These are phyloP conservation scores for Chunga burmeisteri DNA, from an alignment of 2,113 vertebrate genomes.

Conservation along the genomic window DNA sequence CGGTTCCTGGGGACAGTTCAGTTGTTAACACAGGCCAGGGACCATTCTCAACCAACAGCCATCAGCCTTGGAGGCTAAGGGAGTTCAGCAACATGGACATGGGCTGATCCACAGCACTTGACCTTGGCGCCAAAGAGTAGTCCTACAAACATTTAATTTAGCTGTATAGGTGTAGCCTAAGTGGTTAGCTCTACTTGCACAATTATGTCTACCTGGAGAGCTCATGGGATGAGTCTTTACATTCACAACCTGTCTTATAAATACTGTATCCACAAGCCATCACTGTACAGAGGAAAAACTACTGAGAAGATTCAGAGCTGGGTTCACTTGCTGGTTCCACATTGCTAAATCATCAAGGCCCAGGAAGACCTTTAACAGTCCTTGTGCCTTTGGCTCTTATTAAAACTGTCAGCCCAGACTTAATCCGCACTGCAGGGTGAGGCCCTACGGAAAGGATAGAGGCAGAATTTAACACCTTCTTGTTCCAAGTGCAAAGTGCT, in stretches of 20 bases:
- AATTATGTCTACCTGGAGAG: background rate
- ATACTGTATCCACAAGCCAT: background rate
- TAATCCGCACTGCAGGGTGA: background rate
- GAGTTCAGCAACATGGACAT: background rate
- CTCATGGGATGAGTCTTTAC: background rate
- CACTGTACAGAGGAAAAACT: background rate
- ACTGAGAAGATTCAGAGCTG: background rate
- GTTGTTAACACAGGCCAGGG: background rate
- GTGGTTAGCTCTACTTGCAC: background rate
- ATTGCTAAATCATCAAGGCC: background rate
- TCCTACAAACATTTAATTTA: background rate
- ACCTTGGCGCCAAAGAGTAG: background rate
- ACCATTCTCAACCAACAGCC: background rate
- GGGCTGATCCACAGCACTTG: background rate
- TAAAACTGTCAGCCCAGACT: background rate
- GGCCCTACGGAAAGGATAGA: background rate
- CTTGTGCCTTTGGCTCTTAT: background rate
- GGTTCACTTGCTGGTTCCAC: background rate
- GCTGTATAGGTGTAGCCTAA: background rate
- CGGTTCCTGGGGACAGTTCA: background rate
- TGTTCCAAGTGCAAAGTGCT: background rate
- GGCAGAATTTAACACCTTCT: background rate
- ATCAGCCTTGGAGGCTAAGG: background rate
- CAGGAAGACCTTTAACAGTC: background rate
- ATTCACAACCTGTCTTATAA: background rate